Evolutionary conservation across 2,797 vertebrate species (phyloP).

Genomic region (Pelochelys cantorii): DNA sequence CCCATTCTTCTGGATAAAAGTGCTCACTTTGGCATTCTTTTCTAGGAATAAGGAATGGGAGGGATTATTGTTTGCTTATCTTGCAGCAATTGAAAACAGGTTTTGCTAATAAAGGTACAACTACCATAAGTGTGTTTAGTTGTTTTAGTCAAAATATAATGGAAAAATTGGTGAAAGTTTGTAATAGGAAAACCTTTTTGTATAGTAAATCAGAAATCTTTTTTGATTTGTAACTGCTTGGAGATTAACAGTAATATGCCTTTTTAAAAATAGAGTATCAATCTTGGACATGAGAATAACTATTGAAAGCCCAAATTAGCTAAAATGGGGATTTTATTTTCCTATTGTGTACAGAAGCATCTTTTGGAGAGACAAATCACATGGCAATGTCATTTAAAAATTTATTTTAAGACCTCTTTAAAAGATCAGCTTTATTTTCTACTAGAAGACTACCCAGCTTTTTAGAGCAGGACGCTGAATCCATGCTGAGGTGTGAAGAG

Average conservation of each 20-base stretch:
- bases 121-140: not conserved
- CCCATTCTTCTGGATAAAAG: not conserved
- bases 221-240: not conserved
- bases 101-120: not conserved
- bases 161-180: not conserved
- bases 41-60: not conserved
- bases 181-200: not conserved
- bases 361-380: not conserved
- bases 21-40: constrained; percentile 31
- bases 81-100: not conserved
- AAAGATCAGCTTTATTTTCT: not conserved
- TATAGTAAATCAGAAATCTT: not conserved
- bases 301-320: not conserved
- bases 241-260: not conserved
- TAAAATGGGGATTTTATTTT: not conserved
- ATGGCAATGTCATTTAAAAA: not conserved
- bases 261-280: not conserved
- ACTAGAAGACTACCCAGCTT: too few species aligned
- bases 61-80: constrained; percentile 15
- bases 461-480: too few species aligned
- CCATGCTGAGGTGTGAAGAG: too few species aligned
- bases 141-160: not conserved
- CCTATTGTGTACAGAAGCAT: not conserved
- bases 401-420: not conserved
- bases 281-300: not conserved